Evolutionary conservation across 2,888 invertebrate species (phyloP), one percentile per base, ranked within the genome.

Genomic region (Formica aserva): DNA sequence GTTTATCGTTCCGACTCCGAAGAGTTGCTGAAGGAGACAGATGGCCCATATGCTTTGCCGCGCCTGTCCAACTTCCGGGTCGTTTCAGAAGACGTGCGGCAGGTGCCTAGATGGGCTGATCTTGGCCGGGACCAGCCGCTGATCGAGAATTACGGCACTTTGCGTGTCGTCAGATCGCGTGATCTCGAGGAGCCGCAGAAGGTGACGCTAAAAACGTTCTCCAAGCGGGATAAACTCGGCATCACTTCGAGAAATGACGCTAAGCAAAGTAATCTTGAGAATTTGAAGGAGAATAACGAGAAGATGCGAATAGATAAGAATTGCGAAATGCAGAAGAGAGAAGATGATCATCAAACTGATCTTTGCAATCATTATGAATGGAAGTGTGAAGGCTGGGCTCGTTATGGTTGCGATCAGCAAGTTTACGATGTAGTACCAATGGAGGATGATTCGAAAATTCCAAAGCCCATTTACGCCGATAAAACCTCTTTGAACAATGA

Each of bases 1-100:
- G 88, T 94, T n/a, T 94, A 93, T 84, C 89, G 93, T 80, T 93
- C 93, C 11, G 94, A 94, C 81, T 93, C 94, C 2, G 93, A 94
- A 71, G 94, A 93, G 72, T 80, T 92, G 13, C 84, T 93, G 13
- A 93, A 94, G 67, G 93, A 93, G n/a, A 78, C 91, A 5, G 92
- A 85, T 13, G 93, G 91, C 29, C 92, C 93, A 13, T 93, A 92
- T 86, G 89, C 92, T 0, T 86, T 93, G 18, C 90, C 92, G 0
- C 84, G 86, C 13, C 85, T 93, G 29, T 89, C 93, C 9, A 91
- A 92, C 41, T 85, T 88, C 60, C 88, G 91, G 1, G 76, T 93
- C 9, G 85, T 86, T n/a, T 81, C 69, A 35, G 91, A 90, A 48
- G 88, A 90, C 0, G 76, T 86, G 62, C 91, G 91, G 18, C 93